Percentiles rank a stretch among this genome's conserved stretches.
These are phyloP conservation scores for Dromaius novaehollandiae DNA, from an alignment of 2,113 vertebrate genomes.

Conservation along the genomic window DNA sequence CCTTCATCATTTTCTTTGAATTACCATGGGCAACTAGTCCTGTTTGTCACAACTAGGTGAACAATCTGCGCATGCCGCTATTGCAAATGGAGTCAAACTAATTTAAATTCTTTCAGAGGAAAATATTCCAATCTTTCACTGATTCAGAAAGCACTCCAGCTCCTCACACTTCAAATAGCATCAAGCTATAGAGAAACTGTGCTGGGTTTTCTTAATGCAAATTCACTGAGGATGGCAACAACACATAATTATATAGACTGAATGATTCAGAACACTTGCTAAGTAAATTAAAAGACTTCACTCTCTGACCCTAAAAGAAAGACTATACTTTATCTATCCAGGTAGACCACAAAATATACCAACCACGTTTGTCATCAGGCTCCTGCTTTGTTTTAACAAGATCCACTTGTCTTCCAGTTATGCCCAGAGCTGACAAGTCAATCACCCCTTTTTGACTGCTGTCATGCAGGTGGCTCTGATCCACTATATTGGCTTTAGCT, in stretches of 20 bases:
- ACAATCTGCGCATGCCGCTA: neutral
- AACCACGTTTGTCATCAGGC: conserved; percentile 93
- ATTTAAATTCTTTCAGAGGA: neutral
- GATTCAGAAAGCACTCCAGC: neutral
- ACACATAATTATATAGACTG: neutral
- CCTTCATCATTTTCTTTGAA: neutral
- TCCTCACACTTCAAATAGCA: neutral
- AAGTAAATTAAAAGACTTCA: neutral
- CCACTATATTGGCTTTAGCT: conserved; percentile 94
- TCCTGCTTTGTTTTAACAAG: conserved; percentile 92
- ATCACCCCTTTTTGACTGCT: conserved; percentile 88
- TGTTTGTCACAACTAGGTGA: neutral
- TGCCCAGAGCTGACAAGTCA: conserved; percentile 86
- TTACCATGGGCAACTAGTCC: neutral
- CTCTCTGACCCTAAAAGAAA: neutral
- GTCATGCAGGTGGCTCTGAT: conserved; percentile 90
- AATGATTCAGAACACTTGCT: neutral
- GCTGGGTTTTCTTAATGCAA: neutral
- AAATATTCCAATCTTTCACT: neutral
- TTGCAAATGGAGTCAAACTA: neutral
- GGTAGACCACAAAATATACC: conserved; percentile 9
- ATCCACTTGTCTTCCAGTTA: conserved; percentile 92
- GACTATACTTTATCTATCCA: neutral
- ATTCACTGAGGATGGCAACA: neutral
- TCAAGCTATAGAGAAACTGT: neutral